Percentiles rank a stretch among this genome's conserved stretches.
These are phyloP conservation scores for Lasioglossum morio DNA, from an alignment of 2,888 invertebrate species.

Conservation along the genomic window DNA sequence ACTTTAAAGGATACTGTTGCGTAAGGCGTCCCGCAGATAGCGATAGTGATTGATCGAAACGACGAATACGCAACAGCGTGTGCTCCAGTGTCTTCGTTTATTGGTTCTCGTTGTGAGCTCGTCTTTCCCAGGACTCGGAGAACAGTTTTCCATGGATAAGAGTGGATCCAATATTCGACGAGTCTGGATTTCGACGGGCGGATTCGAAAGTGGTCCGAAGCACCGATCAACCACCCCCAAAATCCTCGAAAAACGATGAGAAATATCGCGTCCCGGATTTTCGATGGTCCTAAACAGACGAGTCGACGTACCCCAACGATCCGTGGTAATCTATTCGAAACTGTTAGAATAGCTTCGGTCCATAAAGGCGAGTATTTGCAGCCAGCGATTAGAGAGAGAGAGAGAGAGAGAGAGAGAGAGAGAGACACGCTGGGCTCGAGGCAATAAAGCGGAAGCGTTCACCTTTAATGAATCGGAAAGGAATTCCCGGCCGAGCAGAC, in stretches of 20 bases:
- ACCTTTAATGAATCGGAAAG: slow-evolving; percentile 20
- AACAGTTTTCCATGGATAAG: neutral
- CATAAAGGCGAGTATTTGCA: neutral
- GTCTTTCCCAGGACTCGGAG: neutral
- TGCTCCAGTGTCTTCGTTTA: neutral
- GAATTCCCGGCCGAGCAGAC: slow-evolving; percentile 1
- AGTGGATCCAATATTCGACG: neutral
- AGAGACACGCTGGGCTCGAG: neutral
- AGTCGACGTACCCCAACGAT: neutral
- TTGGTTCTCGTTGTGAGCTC: neutral
- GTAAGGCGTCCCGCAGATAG: neutral
- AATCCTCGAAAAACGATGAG: neutral
- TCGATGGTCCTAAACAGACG: neutral
- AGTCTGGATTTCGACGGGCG: neutral
- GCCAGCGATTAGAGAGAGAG: neutral
- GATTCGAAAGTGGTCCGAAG: neutral
- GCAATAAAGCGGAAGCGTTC: slow-evolving; percentile 15
- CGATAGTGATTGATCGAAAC: neutral
- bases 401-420: no score
- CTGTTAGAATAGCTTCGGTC: neutral
- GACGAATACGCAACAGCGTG: neutral
- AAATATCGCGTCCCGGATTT: neutral
- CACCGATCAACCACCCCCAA: neutral
- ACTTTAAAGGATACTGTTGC: neutral
- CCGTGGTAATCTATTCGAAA: neutral